Evolutionary conservation across 2,797 vertebrate genomes (phyloP).

Genomic region (Mycteria americana): DNA sequence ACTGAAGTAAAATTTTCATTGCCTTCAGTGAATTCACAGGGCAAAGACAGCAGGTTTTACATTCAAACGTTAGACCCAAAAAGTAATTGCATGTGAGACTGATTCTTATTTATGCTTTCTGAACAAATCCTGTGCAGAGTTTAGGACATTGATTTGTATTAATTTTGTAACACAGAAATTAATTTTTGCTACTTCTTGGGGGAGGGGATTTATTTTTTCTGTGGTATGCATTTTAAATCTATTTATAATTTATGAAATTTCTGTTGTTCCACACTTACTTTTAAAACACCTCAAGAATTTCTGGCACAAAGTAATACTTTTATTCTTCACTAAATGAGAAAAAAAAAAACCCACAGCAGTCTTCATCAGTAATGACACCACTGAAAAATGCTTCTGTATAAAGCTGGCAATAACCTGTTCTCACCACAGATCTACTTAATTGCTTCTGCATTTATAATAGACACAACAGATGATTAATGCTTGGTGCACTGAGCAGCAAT

Average conservation of each 20-base stretch:
- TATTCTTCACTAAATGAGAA: neutral
- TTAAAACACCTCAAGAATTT: neutral
- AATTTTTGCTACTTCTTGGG: neutral
- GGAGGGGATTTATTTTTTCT: neutral
- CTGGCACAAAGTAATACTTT: neutral
- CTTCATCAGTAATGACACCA: slow-evolving; percentile 25
- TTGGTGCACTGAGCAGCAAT: slow-evolving; percentile 33
- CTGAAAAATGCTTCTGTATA: slow-evolving; percentile 18
- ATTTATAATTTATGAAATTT: neutral
- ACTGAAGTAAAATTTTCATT: neutral
- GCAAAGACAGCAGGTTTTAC: neutral
- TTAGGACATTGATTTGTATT: neutral
- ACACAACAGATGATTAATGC: slow-evolving; percentile 71
- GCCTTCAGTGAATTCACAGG: neutral
- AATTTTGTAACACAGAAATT: neutral
- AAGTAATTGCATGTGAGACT: neutral
- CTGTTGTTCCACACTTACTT: neutral
- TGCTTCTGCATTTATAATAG: slow-evolving; percentile 69
- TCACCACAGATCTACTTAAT: slow-evolving; percentile 61
- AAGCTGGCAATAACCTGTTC: slow-evolving; percentile 53
- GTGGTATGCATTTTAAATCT: neutral
- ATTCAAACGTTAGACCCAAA: neutral
- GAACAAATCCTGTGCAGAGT: neutral
- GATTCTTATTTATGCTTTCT: neutral
- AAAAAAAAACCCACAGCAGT: neutral